phyloP scores from a whole-genome alignment of 2,888 invertebrate species.

The Alcis repandata region DNA sequence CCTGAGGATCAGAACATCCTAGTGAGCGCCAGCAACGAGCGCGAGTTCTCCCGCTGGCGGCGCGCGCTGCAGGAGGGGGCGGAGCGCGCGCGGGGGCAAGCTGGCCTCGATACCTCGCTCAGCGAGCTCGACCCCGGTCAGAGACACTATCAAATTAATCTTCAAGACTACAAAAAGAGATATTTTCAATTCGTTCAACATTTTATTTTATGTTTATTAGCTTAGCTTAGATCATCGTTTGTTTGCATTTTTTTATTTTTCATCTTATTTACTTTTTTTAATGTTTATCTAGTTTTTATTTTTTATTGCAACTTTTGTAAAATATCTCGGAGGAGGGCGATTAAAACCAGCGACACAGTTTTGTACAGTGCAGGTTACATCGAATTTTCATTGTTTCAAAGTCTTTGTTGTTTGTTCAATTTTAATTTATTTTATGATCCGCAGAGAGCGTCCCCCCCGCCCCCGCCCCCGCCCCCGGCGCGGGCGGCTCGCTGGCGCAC shows the following conservation, averaged over 20 bases:
- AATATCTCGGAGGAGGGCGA: no score
- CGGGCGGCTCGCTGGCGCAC: conserved; percentile 94
- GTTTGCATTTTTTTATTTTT: no score
- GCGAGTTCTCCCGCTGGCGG: conserved; percentile 96
- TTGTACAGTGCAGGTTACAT: no score
- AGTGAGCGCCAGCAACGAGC: conserved; percentile 94
- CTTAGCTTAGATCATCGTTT: no score
- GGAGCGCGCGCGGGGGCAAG: conserved; percentile 55
- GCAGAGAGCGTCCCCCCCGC: conserved; percentile 37
- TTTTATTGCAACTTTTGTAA: no score
- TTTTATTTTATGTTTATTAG: no score
- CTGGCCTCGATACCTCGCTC: conserved; percentile 66
- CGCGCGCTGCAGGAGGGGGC: conserved; percentile 89
- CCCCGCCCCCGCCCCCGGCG: conserved; percentile 1
- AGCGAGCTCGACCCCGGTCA: conserved; percentile 67
- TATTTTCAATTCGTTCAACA: no score
- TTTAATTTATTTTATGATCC: background rate
- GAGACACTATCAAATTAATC: conserved; percentile 6
- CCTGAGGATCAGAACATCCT: conserved; percentile 91
- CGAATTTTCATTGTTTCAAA: no score
- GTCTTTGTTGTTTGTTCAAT: background rate
- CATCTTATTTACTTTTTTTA: no score
- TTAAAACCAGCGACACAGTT: no score
- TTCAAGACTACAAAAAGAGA: no score
- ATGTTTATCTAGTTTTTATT: no score